Evolutionary conservation across 2,113 vertebrate species (phyloP), one percentile per base, ranked within the genome.

Genomic region (Austrofundulus limnaeus): DNA sequence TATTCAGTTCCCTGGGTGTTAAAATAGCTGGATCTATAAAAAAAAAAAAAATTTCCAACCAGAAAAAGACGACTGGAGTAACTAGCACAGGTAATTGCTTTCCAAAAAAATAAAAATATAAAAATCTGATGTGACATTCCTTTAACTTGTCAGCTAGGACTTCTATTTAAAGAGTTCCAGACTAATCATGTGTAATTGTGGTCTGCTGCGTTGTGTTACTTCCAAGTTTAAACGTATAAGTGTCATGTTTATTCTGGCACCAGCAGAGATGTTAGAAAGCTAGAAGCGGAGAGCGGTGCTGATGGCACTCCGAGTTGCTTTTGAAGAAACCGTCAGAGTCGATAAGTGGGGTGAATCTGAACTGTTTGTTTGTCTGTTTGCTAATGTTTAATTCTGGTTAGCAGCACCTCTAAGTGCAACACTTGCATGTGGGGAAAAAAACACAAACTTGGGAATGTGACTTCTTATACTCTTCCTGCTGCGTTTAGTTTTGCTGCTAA

Each of bases 241-340:
- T 50, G 56, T 58, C 37, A 51, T 83, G 67, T 70, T 81, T 77
- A 66, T 59, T 65, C 66, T 75, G 23, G 37, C 17, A 43, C 12
- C 6, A 50, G 60, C 64, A 61, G 69, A 76, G 74, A 86, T 83
- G 72, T 82, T 78, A 62, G 51, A 25, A 11, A 53, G 21, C 37
- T 50, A 48, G 58, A 10, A 42, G 37, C 39, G 43, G 49, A 61
- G 39, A 4, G 15, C 17, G 7, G 20, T 12, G 38, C 42, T 28
- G 41, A 42, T 16, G 49, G 10, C 10, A 38, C 19, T 48, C 17
- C 3, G 41, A 20, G 51, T 37, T 24, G 38, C 19, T 43, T 48
- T 53, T 66, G 14, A 42, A 50, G 5, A 71, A 38, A 37, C 16
- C 5, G 52, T 70, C 20, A 17, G 24, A 58, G 15, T 47, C 6